phyloP scores from a whole-genome alignment of 2,888 invertebrate genomes.

The Onthophagus sagittarius region DNA sequence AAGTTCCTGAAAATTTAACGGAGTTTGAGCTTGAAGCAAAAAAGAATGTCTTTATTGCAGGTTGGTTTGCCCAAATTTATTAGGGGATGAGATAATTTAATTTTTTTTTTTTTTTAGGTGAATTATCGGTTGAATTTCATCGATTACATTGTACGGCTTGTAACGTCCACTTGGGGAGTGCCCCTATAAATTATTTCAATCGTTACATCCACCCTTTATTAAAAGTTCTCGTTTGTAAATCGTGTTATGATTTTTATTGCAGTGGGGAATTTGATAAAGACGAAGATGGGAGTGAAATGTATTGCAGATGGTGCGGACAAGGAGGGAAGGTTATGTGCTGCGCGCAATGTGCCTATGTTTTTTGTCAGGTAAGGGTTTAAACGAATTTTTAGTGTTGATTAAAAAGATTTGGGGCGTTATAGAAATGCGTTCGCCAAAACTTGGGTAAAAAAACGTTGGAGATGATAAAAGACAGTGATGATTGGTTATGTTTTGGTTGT shows the following conservation, averaged over 20 bases:
- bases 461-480: constrained; percentile 71
- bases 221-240: constrained; percentile 66
- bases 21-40: constrained; percentile 25
- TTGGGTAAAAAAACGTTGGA: constrained; percentile 62
- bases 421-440: constrained; percentile 73
- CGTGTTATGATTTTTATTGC: constrained; percentile 73
- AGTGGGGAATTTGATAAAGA: constrained; percentile 80
- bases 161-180: constrained; percentile 70
- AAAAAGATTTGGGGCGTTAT: constrained; percentile 38
- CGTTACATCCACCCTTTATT: constrained; percentile 72
- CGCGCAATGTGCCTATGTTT: constrained; percentile 69
- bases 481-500: constrained; percentile 78
- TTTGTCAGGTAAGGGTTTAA: constrained; percentile 57
- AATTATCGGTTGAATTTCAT: constrained; percentile 56
- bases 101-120: constrained; percentile 52
- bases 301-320: constrained; percentile 82
- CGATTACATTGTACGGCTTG: constrained; percentile 73
- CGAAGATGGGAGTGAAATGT: constrained; percentile 77
- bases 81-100: not conserved
- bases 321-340: constrained; percentile 70
- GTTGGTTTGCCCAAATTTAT: too few species aligned
- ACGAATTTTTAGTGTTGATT: not conserved
- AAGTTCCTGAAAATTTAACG: constrained; percentile 29
- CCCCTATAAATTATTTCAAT: constrained; percentile 58
- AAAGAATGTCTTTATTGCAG: constrained; percentile 23